phyloP scores from a whole-genome alignment of 2,113 vertebrate species.

The Pollimyrus isidori region DNA sequence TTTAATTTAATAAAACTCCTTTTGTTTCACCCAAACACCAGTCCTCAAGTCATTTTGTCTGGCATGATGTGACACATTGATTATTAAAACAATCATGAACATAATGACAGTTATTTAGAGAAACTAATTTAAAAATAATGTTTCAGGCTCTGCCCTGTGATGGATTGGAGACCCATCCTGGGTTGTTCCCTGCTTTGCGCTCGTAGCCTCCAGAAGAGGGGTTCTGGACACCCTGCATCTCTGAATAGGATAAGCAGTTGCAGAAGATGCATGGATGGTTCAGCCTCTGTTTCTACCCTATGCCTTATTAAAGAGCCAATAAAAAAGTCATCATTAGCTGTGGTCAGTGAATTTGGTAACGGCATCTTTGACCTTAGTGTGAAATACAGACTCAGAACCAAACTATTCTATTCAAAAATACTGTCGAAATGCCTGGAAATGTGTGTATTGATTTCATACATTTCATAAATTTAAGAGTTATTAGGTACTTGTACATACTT shows the following conservation, averaged over 20 bases:
- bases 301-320: slow-evolving; percentile 45
- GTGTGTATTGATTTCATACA: neutral
- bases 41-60: too few relatives aligned
- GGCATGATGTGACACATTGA: slow-evolving; percentile 28
- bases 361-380: slow-evolving; percentile 13
- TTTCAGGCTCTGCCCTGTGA: neutral
- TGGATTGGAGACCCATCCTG: neutral
- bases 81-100: slow-evolving; percentile 52
- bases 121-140: slow-evolving; percentile 50
- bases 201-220: neutral
- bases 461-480: neutral
- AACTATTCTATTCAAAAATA: neutral
- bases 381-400: neutral
- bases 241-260: neutral
- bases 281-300: slow-evolving; percentile 34
- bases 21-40: too few relatives aligned
- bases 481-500: neutral
- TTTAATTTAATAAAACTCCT: too few relatives aligned
- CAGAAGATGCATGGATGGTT: slow-evolving; percentile 27
- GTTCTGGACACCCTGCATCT: neutral
- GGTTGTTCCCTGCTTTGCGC: neutral
- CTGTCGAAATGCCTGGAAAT: neutral
- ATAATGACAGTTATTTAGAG: slow-evolving; percentile 42
- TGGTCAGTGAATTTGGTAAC: slow-evolving; percentile 39
- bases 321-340: slow-evolving; percentile 33